Conservation (phyloP, 2,113 vertebrate genomes). For the Gymnorhina tibicen region DNA sequence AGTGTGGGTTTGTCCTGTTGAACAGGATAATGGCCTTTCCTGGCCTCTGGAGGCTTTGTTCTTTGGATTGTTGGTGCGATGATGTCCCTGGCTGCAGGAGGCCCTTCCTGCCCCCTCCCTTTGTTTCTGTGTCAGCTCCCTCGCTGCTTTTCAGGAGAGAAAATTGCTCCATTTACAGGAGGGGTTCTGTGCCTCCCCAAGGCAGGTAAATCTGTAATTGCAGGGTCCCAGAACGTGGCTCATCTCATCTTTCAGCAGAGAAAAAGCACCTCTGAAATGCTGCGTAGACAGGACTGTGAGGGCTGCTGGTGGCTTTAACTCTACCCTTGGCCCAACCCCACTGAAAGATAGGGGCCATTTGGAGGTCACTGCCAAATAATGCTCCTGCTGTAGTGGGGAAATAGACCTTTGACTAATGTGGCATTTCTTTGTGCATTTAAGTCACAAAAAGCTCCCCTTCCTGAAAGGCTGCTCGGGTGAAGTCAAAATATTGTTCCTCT, state of each 20-base stretch:
- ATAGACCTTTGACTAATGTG: slow-evolving; percentile 41
- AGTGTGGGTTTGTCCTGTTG: background rate
- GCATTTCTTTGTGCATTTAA: background rate
- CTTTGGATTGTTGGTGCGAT: rapidly evolving
- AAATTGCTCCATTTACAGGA: rapidly evolving
- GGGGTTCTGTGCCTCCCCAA: background rate
- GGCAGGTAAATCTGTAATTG: background rate
- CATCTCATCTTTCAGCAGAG: rapidly evolving
- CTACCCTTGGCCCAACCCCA: rapidly evolving
- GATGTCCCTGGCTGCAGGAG: rapidly evolving
- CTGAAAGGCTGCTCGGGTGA: background rate
- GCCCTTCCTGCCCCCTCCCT: background rate
- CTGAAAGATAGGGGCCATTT: background rate
- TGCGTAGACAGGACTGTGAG: rapidly evolving
- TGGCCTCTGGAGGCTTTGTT: background rate
- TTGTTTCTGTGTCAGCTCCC: rapidly evolving
- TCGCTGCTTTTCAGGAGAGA: rapidly evolving
- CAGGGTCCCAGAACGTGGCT: rapidly evolving
- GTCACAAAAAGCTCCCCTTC: background rate
- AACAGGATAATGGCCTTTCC: rapidly evolving
- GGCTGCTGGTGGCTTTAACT: background rate
- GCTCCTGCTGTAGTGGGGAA: background rate
- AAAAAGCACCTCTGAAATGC: no score
- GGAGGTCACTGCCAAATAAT: background rate
- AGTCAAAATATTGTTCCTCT: slow-evolving; percentile 13